phyloP scores from a whole-genome alignment of 2,797 vertebrate genomes.

The Sarcophilus harrisii region DNA sequence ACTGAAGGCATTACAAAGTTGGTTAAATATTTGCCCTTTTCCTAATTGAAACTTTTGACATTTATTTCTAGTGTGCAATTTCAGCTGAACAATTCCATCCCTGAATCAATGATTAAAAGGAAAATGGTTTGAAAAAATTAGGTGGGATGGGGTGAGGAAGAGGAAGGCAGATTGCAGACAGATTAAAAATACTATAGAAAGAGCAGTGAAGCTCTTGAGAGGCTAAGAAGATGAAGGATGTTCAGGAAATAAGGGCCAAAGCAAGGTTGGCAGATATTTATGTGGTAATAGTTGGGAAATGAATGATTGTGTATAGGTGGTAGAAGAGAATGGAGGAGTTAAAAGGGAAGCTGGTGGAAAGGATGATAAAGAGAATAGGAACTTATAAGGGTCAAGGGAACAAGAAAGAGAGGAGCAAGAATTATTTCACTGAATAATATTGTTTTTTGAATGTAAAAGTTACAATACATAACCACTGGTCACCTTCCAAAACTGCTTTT shows the following conservation, averaged over 20 bases:
- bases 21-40: not conserved
- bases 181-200: not conserved
- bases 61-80: not conserved
- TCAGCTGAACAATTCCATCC: not conserved
- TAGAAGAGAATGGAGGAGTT: not conserved
- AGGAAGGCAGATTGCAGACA: not conserved
- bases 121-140: not conserved
- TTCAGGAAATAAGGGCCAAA: not conserved
- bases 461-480: slow-evolving; percentile 27
- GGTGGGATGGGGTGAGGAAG: not conserved
- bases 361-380: not conserved
- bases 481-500: not conserved
- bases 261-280: not conserved
- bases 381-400: not conserved
- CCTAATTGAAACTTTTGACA: not conserved
- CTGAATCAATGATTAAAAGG: not conserved
- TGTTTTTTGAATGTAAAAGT: not conserved
- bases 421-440: not conserved
- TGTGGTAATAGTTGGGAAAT: not conserved
- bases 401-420: not conserved
- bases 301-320: not conserved
- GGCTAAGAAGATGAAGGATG: not conserved
- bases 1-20: not conserved
- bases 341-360: not conserved
- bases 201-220: not conserved